Percentiles rank a stretch among this genome's conserved stretches.
Evolutionary conservation across 2,113 vertebrate genomes (phyloP).

Genomic region (Cyanistes caeruleus): DNA sequence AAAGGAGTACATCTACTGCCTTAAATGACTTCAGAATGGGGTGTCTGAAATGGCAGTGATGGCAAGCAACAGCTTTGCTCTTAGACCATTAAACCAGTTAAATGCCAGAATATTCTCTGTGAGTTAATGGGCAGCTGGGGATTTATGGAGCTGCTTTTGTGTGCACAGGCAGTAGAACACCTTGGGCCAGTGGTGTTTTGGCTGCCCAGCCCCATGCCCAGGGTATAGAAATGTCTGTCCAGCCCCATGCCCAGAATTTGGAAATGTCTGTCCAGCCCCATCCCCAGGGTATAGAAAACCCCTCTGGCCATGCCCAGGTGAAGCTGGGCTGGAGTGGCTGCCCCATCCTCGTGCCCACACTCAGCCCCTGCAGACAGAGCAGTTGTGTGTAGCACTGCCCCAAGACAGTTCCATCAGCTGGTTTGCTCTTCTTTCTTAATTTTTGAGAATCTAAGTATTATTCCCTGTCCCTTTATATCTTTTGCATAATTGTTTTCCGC

Average conservation of each 20-base stretch:
- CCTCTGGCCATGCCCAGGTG: neutral
- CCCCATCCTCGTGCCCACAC: accelerated
- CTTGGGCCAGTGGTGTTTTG: neutral
- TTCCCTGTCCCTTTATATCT: neutral
- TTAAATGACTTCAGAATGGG: neutral
- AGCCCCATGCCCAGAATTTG: accelerated
- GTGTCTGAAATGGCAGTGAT: neutral
- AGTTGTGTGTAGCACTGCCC: neutral
- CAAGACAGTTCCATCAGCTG: neutral
- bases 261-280: neutral
- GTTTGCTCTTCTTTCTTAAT: neutral
- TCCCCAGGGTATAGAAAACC: neutral
- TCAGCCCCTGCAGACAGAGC: neutral
- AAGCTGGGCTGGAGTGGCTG: neutral
- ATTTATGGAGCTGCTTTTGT: neutral
- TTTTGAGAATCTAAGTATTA: neutral
- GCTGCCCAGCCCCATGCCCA: neutral
- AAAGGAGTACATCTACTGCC: neutral
- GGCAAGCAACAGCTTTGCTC: neutral
- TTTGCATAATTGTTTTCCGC: neutral
- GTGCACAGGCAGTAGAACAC: neutral
- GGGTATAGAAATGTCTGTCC: neutral
- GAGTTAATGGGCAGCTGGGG: neutral
- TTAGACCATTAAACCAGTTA: neutral
- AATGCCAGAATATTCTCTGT: neutral